A percentile compares a stretch with the other conserved stretches of the same genome.
Conservation (phyloP, 1,140 invertebrate genomes). For the Apis mellifera region DNA sequence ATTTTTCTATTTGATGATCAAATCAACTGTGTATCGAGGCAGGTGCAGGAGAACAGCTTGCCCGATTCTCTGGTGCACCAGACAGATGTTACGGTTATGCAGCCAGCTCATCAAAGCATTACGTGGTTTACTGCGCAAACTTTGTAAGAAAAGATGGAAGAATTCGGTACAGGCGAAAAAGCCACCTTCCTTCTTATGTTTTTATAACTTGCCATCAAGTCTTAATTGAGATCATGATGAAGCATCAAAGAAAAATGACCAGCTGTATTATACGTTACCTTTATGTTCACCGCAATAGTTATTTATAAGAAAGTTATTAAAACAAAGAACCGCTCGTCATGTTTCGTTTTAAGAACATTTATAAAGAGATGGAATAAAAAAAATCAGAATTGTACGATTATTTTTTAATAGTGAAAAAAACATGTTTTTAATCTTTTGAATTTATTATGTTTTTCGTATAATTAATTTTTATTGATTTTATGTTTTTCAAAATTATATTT, state of each 20-base stretch:
- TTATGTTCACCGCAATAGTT: neutral
- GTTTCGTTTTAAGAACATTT: no score
- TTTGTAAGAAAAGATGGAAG: neutral
- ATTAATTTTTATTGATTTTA: no score
- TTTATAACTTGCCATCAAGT: neutral
- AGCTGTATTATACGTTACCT: slow-evolving; percentile 1
- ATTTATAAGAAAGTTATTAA: neutral
- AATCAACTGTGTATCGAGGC: slow-evolving; percentile 48
- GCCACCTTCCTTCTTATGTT: neutral
- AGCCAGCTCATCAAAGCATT: slow-evolving; percentile 60
- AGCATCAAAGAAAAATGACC: neutral
- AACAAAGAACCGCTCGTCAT: neutral
- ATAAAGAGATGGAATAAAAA: no score
- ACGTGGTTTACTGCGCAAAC: slow-evolving; percentile 24
- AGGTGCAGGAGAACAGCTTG: slow-evolving; percentile 68
- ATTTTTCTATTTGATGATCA: slow-evolving; percentile 63
- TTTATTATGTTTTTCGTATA: no score
- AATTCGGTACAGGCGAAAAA: slow-evolving; percentile 5
- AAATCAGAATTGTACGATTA: no score
- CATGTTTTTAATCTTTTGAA: no score
- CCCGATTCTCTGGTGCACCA: slow-evolving; percentile 52
- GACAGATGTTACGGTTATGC: slow-evolving; percentile 62
- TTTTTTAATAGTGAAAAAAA: no score
- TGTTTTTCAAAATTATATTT: no score
- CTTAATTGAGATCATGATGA: slow-evolving; percentile 2